A percentile compares a stretch with the other conserved stretches of the same genome.
Conservation (phyloP, 2,888 invertebrate species). For the Geotrupes spiniger region DNA sequence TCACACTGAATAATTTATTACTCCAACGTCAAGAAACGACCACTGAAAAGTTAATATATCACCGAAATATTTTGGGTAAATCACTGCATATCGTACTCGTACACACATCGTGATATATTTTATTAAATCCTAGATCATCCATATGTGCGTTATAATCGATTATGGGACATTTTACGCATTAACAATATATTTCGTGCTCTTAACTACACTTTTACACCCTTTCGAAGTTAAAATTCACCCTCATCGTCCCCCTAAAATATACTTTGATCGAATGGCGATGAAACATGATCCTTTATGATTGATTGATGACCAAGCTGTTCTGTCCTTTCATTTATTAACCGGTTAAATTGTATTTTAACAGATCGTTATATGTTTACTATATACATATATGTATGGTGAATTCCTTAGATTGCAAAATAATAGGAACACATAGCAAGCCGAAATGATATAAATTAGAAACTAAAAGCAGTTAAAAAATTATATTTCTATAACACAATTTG, state of each 20-base stretch:
- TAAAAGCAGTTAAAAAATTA: too few relatives aligned
- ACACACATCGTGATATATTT: neutral
- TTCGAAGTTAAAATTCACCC: slow-evolving; percentile 31
- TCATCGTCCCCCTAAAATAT: slow-evolving; percentile 26
- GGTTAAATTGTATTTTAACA: slow-evolving; percentile 3
- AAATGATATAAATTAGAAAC: too few relatives aligned
- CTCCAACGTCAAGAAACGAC: too few relatives aligned
- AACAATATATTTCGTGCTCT: slow-evolving; percentile 22
- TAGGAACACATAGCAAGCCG: too few relatives aligned
- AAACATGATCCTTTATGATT: slow-evolving; percentile 30
- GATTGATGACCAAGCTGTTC: slow-evolving; percentile 24
- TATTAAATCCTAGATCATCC: neutral
- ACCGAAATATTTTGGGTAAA: too few relatives aligned
- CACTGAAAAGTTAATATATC: too few relatives aligned
- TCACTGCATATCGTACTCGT: too few relatives aligned
- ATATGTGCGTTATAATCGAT: slow-evolving; percentile 4
- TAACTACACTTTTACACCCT: slow-evolving; percentile 29
- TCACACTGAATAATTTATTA: too few relatives aligned
- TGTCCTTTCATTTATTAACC: slow-evolving; percentile 17
- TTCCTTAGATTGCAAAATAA: too few relatives aligned
- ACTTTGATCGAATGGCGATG: slow-evolving; percentile 30
- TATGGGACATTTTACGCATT: slow-evolving; percentile 2
- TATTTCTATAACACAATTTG: too few relatives aligned
- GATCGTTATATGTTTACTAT: neutral
- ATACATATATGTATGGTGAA: too few relatives aligned